Base-by-base conservation (phyloP, 2,113 vertebrate genomes). In the Turnix velox region DNA sequence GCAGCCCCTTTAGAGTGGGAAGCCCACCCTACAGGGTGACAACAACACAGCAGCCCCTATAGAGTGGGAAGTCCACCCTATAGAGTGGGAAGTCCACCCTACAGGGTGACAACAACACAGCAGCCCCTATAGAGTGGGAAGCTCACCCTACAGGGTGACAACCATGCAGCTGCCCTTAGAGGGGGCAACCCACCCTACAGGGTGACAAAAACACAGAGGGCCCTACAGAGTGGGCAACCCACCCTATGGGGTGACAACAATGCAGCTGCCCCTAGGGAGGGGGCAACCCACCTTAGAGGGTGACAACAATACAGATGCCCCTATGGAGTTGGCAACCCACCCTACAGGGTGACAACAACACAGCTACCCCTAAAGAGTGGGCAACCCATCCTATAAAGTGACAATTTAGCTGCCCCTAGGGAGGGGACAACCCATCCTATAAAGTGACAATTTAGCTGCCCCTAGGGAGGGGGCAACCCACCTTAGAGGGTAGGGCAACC, bases 341-440 rank as follows among this genome's bases (percentile, higher is more conserved):
- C 52, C n/a, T 24, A 3, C 2, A 12, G 17, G 17, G 9, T 39
- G 52, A 51, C 23, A 31, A 4, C 11, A 19, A 7, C 2, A 6
- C 61, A 42, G 17, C 12, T 31, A 18, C 28, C 14, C 24, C 45
- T 33, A 11, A 2, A 5, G 24, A 16, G 5, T 16, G 20, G 11
- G 59, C 18, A 27, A 4, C n/a, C n/a, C n/a, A n/a, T 8, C 49
- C 37, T 43, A 1, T 5, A 3, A 39, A n/a, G 23, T n/a, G 22
- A 49, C 22, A 4, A 23, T 4, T 2, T n/a, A 28, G 7, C 39
- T 27, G 30, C 14, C 2, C 40, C 27, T 33, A 9, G 7, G 15
- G 17, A 1, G 3, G 18, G 31, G 28, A 52, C 6, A 31, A 43
- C 37, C 6, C 18, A 5, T 5, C 6, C 13, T 55, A 1, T 3